Conservation (phyloP, 2,888 invertebrate species). For the Agriopis leucophaearia region DNA sequence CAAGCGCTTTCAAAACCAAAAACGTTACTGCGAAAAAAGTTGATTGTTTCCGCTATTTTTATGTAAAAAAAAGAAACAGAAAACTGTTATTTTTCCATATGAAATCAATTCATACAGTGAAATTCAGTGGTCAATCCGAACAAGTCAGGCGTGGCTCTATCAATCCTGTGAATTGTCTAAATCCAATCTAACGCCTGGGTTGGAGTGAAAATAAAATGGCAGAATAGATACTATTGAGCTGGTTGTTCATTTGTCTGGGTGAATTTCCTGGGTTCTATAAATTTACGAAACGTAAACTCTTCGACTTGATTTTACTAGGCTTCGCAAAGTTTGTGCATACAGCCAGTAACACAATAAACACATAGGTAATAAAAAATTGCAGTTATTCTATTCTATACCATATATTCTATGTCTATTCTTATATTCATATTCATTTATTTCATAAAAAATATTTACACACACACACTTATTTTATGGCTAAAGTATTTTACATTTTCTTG, state of each 20-base stretch:
- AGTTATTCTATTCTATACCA: no score
- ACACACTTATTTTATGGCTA: no score
- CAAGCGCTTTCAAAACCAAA: neutral
- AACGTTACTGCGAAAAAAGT: neutral
- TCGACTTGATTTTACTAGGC: neutral
- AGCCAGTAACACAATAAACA: neutral
- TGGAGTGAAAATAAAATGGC: conserved; percentile 45
- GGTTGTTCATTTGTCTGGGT: conserved; percentile 11
- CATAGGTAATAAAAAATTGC: neutral
- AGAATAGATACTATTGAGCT: neutral
- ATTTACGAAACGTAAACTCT: neutral
- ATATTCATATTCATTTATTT: no score
- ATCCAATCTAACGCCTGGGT: conserved; percentile 60
- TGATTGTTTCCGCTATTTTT: neutral
- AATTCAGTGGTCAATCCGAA: conserved; percentile 60
- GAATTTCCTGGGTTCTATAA: conserved; percentile 3
- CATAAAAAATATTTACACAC: neutral
- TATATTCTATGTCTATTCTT: no score
- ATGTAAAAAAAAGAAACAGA: neutral
- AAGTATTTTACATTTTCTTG: neutral
- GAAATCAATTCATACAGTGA: conserved; percentile 49
- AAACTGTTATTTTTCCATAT: conserved; percentile 12
- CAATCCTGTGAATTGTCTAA: conserved; percentile 61
- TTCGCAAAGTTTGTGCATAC: neutral
- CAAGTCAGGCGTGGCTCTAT: conserved; percentile 53